Evolutionary conservation across 1,140 invertebrate species (phyloP), one percentile per base, ranked within the genome.

Genomic region (Bombus haemorrhoidalis): DNA sequence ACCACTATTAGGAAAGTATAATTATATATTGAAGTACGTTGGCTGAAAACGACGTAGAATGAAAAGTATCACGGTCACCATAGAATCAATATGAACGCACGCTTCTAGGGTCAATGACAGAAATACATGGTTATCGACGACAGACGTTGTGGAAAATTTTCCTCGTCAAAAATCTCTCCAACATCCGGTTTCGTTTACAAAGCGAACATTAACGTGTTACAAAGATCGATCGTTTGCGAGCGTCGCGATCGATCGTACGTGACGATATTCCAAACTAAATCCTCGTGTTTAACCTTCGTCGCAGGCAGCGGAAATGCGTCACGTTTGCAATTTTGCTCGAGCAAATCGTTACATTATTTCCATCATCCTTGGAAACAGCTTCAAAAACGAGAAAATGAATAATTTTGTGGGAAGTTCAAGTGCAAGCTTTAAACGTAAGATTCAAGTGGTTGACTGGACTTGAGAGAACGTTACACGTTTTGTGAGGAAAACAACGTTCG

Each of bases 211-310:
- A 47, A 32, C 75, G 74, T 13, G 64, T 34, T 73, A 41, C 66
- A 64, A 85, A 75, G 71, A 75, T 81, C 86, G 59, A 79, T 75
- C 69, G 69, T 76, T 89, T 47, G 74, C 87, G 87, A 80, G 87
- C 81, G 81, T 86, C 71, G 83, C 87, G 34, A 88, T 86, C 62
- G 66, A 76, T 85, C 28, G 83, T 91, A 91, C 90, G 90, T 91
- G 90, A 91, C 37, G 86, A 89, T 86, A 88, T 88, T 90, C 69
- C 64, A 86, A 91, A 91, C 89, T 77, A 78, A 81, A 72, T 84
- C 69, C 66, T 66, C 69, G 68, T 28, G 81, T 72, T 66, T 41
- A 71, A 89, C 75, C 79, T 89, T 86, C 87, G 22, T 32, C 25
- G 8, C 15, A 62, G n/a, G n/a, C 57, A 47, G 6, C 87, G 88